Conservation (phyloP, 37 sponge, comb jelly and placozoan species). For the Corticium candelabrum region DNA sequence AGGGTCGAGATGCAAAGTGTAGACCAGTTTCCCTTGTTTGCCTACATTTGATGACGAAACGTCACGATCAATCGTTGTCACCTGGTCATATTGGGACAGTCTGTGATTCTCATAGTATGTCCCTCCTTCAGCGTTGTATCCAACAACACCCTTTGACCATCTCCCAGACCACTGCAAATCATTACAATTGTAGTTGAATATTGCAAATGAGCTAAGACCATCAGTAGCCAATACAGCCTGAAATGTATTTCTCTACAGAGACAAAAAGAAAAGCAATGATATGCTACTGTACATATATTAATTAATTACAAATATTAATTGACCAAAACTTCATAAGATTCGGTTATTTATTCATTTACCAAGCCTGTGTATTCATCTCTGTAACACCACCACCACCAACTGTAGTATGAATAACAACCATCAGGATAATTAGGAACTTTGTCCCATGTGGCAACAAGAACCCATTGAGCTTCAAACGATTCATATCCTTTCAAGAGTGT, state of each 20-base stretch:
- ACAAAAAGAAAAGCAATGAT: not conserved
- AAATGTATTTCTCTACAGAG: constrained; percentile 36
- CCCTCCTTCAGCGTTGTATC: constrained; percentile 31
- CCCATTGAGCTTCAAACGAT: constrained; percentile 3
- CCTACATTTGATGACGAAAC: too few species aligned
- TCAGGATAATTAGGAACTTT: constrained; percentile 6
- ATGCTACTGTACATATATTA: too few species aligned
- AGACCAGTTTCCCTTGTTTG: too few species aligned
- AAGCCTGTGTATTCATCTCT: too few species aligned
- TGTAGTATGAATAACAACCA: not conserved
- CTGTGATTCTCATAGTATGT: too few species aligned
- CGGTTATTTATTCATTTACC: too few species aligned
- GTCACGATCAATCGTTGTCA: too few species aligned
- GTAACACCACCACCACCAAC: too few species aligned
- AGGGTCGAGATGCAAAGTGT: too few species aligned
- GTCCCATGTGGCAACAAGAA: constrained; percentile 17
- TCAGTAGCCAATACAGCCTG: constrained; percentile 65
- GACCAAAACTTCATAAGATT: too few species aligned
- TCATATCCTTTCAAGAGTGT: not conserved
- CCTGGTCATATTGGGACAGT: too few species aligned
- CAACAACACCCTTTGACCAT: constrained; percentile 21
- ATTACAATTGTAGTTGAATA: constrained; percentile 60
- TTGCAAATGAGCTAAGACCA: constrained; percentile 24
- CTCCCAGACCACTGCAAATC: constrained; percentile 46
- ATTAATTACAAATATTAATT: too few species aligned